phyloP scores from a whole-genome alignment of 2,797 vertebrate genomes.

The Hozukius guyotensis region DNA sequence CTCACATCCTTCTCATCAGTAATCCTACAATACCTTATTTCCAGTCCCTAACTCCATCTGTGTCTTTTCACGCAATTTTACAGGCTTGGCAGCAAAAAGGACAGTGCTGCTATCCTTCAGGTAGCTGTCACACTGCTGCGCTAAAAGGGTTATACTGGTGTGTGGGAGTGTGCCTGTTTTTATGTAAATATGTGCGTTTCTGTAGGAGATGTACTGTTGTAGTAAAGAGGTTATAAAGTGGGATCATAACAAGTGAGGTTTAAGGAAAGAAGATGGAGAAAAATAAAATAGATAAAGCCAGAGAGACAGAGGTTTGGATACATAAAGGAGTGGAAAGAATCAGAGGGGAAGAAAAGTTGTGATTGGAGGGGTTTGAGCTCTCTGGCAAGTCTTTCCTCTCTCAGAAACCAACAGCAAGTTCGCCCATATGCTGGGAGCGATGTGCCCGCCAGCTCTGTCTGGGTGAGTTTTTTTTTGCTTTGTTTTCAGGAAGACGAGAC shows the following conservation, averaged over 20 bases:
- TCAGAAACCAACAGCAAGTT: conserved; percentile 34
- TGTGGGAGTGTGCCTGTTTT: conserved; percentile 5
- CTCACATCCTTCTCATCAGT: conserved; percentile 10
- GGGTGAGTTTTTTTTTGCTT: conserved; percentile 12
- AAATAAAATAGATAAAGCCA: not conserved
- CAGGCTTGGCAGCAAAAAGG: conserved; percentile 20
- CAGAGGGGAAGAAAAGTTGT: not conserved
- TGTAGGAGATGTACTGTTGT: not conserved
- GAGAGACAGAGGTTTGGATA: not conserved
- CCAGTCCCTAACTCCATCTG: not conserved
- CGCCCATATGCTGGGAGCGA: conserved; percentile 24
- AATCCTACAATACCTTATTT: conserved; percentile 10
- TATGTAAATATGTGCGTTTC: conserved; percentile 14
- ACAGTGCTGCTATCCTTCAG: conserved; percentile 11
- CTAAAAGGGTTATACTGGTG: conserved; percentile 14
- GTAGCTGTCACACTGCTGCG: conserved; percentile 21
- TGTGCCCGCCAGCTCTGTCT: conserved; percentile 37
- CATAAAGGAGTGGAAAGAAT: not conserved
- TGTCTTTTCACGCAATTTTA: conserved; percentile 5
- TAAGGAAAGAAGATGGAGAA: not conserved
- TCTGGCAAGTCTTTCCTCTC: conserved; percentile 7
- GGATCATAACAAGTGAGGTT: not conserved
- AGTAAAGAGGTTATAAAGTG: not conserved
- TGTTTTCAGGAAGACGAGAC: conserved; percentile 26
- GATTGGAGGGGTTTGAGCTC: not conserved